Percentiles rank a stretch among this genome's conserved stretches.
Evolutionary conservation across 1,140 invertebrate genomes (phyloP).

Genomic region (Dysdera silvatica): DNA sequence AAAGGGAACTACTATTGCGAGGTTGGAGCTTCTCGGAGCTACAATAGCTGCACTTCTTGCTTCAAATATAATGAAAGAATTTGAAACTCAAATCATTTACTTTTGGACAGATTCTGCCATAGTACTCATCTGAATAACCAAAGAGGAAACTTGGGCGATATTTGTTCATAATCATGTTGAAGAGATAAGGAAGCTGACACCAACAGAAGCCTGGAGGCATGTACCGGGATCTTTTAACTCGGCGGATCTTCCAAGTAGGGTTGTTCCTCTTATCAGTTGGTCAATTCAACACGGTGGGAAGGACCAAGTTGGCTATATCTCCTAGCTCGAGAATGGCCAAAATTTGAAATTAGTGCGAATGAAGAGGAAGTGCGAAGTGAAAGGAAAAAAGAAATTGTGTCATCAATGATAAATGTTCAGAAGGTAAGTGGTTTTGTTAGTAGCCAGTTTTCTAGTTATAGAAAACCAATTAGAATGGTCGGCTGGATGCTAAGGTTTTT

Average conservation of each 20-base stretch:
- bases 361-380: conserved; percentile 13
- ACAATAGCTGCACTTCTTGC: conserved; percentile 10
- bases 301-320: background rate
- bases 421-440: too few species aligned
- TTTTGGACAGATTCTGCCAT: conserved; percentile 6
- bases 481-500: too few species aligned
- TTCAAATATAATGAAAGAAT: background rate
- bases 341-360: background rate
- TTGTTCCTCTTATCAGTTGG: background rate
- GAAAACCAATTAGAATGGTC: too few species aligned
- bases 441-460: too few species aligned
- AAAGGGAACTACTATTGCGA: conserved; percentile 6
- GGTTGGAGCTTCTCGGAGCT: too few species aligned
- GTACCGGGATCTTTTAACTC: background rate
- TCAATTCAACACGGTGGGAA: conserved; percentile 3
- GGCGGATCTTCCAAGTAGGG: conserved; percentile 11
- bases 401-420: too few species aligned
- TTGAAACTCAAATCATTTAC: background rate
- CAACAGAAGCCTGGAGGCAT: background rate
- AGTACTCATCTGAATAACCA: conserved; percentile 2
- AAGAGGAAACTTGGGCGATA: background rate
- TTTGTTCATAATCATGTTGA: conserved; percentile 4
- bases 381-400: conserved; percentile 13
- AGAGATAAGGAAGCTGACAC: background rate
- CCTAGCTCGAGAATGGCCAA: conserved; percentile 6